phyloP scores from a whole-genome alignment of 2,797 vertebrate species.

The Microcaecilia unicolor region DNA sequence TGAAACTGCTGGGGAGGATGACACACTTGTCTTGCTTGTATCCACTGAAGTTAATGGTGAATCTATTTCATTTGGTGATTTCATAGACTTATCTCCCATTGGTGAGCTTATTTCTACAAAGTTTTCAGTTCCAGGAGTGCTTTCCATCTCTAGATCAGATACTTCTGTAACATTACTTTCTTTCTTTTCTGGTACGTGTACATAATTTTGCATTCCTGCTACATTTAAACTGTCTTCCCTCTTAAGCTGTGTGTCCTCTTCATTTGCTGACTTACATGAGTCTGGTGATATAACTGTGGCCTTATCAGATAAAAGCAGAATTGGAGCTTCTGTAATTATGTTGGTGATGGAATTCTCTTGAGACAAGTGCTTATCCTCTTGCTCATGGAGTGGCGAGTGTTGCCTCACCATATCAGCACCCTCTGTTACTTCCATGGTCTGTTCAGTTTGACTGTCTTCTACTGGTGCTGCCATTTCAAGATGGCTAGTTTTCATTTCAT shows the following conservation, averaged over 20 bases:
- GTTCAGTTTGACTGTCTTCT: conserved; percentile 24
- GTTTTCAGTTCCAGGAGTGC: conserved; percentile 47
- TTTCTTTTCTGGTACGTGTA: conserved; percentile 18
- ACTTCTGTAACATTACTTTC: conserved; percentile 31
- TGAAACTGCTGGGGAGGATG: conserved; percentile 36
- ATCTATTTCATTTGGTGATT: conserved; percentile 49
- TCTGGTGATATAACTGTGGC: conserved; percentile 15
- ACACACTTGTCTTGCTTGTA: conserved; percentile 32
- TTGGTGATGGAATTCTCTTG: not conserved
- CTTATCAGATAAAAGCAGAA: conserved; percentile 14
- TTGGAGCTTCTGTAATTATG: conserved; percentile 11
- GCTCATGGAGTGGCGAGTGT: conserved; percentile 3
- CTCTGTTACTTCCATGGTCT: conserved; percentile 20
- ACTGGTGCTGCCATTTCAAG: conserved; percentile 12
- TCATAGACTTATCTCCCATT: conserved; percentile 60
- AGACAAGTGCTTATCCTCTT: conserved; percentile 13
- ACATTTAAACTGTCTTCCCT: conserved; percentile 35
- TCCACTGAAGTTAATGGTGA: conserved; percentile 20
- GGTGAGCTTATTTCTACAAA: conserved; percentile 53
- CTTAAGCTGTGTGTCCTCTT: conserved; percentile 13
- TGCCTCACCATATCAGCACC: conserved; percentile 1
- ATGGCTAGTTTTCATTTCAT: conserved; percentile 31
- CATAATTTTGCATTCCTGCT: conserved; percentile 33
- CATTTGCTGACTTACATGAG: conserved; percentile 9
- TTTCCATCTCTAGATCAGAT: conserved; percentile 49